Percentiles rank a stretch among this genome's conserved stretches.
phyloP scores from a whole-genome alignment of 2,888 invertebrate genomes.

The Pseudanteris insignis region DNA sequence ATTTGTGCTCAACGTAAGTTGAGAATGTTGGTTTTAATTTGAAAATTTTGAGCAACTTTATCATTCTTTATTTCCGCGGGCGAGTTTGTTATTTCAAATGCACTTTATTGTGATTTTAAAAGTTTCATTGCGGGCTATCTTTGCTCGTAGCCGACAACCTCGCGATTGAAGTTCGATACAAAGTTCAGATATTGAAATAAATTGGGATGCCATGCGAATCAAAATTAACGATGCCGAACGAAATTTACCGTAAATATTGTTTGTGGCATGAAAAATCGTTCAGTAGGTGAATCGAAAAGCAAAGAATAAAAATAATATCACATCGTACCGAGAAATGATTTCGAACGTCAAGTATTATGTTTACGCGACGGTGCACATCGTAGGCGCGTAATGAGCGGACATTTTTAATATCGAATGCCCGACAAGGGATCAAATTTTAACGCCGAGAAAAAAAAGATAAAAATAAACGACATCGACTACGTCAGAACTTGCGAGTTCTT shows the following conservation, averaged over 20 bases:
- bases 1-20: no score
- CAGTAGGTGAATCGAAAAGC: neutral
- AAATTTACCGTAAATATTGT: constrained; percentile 25
- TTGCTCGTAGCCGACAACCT: constrained; percentile 7
- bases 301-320: neutral
- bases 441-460: no score
- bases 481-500: no score
- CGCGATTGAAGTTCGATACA: constrained; percentile 8
- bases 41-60: constrained; percentile 16
- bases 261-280: constrained; percentile 13
- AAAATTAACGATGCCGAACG: constrained; percentile 20
- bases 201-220: constrained; percentile 14
- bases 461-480: no score
- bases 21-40: constrained; percentile 24
- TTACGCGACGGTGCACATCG: constrained; percentile 1
- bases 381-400: constrained; percentile 12
- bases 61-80: constrained; percentile 21
- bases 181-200: constrained; percentile 32
- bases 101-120: constrained; percentile 26
- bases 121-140: constrained; percentile 24
- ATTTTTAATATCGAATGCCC: no score
- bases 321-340: no score
- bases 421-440: no score
- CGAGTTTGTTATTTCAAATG: constrained; percentile 25
- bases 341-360: constrained; percentile 4